These are phyloP conservation scores for Nycticryphes semicollaris DNA, from an alignment of 2,113 vertebrate species.

Conservation along the genomic window DNA sequence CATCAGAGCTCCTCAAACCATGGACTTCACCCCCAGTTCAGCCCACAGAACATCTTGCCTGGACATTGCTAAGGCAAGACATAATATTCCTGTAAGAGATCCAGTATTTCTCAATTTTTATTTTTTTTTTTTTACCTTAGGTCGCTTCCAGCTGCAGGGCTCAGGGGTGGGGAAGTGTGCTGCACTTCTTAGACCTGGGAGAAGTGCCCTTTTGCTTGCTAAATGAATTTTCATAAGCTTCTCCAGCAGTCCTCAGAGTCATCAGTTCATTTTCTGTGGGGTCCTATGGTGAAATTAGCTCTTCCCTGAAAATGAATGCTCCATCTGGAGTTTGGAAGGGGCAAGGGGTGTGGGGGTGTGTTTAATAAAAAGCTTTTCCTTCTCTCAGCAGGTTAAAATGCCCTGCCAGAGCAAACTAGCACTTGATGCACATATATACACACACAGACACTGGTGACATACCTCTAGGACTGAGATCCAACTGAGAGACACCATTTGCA, in stretches of 20 bases:
- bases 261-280: background rate
- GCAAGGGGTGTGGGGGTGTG: background rate
- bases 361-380: background rate
- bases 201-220: background rate
- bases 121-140: background rate
- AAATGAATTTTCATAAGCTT: background rate
- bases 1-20: background rate
- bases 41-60: background rate
- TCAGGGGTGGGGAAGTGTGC: background rate
- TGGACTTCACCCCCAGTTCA: background rate
- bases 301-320: background rate
- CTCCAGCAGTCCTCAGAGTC: background rate
- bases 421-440: rapidly evolving
- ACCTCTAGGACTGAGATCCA: background rate
- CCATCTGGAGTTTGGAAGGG: background rate
- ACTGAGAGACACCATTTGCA: background rate
- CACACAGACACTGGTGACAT: too few relatives aligned
- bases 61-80: background rate
- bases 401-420: background rate
- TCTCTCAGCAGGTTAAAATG: background rate
- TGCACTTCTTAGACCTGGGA: background rate
- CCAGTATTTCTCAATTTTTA: background rate
- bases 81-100: background rate
- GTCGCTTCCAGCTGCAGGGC: background rate
- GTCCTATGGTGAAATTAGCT: background rate